A percentile compares a stretch with the other conserved stretches of the same genome.
Evolutionary conservation across 1,140 invertebrate species (phyloP).

Genomic region (Aculops lycopersici): DNA sequence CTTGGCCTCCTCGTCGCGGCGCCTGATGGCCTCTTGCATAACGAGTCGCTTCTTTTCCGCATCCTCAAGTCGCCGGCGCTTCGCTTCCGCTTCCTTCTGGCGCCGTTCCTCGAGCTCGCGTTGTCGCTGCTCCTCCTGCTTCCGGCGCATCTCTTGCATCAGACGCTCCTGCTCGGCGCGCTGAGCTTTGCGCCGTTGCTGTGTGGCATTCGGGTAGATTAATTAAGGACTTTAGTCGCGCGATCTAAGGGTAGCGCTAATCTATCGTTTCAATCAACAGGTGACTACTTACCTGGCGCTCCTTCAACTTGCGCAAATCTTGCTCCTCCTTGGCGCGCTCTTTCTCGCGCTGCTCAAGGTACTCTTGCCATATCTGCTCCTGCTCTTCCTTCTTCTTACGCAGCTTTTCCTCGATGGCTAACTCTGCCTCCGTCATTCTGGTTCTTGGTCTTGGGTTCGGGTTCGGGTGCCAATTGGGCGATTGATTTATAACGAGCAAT

Average conservation of each 20-base stretch:
- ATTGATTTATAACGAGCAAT: too few species aligned
- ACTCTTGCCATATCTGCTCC: constrained; percentile 24
- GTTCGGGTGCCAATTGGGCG: too few species aligned
- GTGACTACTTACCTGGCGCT: constrained; percentile 35
- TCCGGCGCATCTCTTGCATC: constrained; percentile 67
- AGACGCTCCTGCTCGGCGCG: constrained; percentile 72
- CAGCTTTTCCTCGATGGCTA: constrained; percentile 70
- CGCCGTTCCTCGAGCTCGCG: constrained; percentile 14
- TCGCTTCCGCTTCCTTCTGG: constrained; percentile 29
- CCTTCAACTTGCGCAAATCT: constrained; percentile 66
- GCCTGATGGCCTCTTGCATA: constrained; percentile 47
- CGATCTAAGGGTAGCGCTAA: not conserved
- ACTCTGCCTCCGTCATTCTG: constrained; percentile 35
- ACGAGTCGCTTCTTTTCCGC: constrained; percentile 71
- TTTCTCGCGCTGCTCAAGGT: constrained; percentile 81
- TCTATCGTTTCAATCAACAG: not conserved
- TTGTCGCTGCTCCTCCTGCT: constrained; percentile 43
- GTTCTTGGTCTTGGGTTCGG: too few species aligned
- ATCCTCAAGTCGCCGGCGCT: constrained; percentile 62
- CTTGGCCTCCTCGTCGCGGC: constrained; percentile 9
- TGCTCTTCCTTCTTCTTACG: constrained; percentile 26
- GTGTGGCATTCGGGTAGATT: not conserved
- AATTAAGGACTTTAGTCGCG: not conserved
- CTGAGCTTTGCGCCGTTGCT: constrained; percentile 22
- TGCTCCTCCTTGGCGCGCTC: constrained; percentile 76